Percentiles rank a stretch among this genome's conserved stretches.
These are phyloP conservation scores for Hirtodrosophila cameraria DNA, from an alignment of 2,888 invertebrate genomes.

Conservation along the genomic window DNA sequence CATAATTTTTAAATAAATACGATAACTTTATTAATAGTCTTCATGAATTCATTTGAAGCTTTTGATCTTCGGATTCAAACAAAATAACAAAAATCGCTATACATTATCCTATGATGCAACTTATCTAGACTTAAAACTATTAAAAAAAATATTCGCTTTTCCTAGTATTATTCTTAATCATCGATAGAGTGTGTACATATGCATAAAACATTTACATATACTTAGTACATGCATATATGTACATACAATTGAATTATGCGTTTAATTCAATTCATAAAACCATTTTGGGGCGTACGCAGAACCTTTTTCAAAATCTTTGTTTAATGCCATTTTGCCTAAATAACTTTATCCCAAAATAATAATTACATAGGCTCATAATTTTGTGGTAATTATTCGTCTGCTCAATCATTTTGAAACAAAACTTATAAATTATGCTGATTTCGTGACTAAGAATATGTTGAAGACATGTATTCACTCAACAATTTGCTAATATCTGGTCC, in stretches of 20 bases:
- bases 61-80: conserved; percentile 37
- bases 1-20: conserved; percentile 62
- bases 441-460: too few relatives aligned
- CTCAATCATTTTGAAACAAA: too few relatives aligned
- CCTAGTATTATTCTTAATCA: conserved; percentile 11
- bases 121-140: conserved; percentile 42
- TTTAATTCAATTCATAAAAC: not conserved
- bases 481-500: too few relatives aligned
- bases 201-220: too few relatives aligned
- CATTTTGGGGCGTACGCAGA: too few relatives aligned
- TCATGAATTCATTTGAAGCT: conserved; percentile 25
- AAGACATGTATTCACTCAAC: too few relatives aligned
- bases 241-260: not conserved
- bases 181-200: not conserved
- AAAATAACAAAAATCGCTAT: conserved; percentile 49
- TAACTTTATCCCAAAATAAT: too few relatives aligned
- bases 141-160: conserved; percentile 26
- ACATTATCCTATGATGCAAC: conserved; percentile 26
- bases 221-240: not conserved
- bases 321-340: too few relatives aligned
- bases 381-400: too few relatives aligned
- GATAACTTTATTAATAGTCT: conserved; percentile 73
- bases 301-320: too few relatives aligned
- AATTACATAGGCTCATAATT: too few relatives aligned
- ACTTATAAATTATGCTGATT: too few relatives aligned